A percentile compares a stretch with the other conserved stretches of the same genome.
Conservation (phyloP, 2,113 vertebrate species). For the Zootoca vivipara region DNA sequence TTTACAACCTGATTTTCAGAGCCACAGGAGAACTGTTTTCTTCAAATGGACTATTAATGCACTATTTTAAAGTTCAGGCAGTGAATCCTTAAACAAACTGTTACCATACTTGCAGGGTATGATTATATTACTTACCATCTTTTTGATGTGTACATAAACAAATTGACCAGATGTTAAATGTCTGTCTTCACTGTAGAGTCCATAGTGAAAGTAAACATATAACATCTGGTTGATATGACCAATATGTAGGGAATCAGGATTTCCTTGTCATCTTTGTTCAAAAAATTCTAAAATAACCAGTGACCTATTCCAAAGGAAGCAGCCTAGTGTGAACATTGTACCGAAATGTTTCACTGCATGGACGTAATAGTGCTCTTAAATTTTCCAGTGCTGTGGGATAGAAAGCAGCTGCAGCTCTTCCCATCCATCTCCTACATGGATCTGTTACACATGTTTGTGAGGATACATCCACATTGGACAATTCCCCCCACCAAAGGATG, state of each 20-base stretch:
- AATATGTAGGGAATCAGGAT: background rate
- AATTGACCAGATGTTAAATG: background rate
- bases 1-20: background rate
- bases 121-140: background rate
- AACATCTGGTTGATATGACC: too few species aligned
- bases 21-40: background rate
- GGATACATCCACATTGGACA: background rate
- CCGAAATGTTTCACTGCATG: too few species aligned
- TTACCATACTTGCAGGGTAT: background rate
- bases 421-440: background rate
- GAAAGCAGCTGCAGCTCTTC: background rate
- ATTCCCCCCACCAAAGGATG: too few species aligned
- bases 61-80: background rate
- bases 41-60: background rate
- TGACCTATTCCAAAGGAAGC: background rate
- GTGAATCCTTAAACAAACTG: background rate
- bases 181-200: background rate
- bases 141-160: background rate
- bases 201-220: too few species aligned
- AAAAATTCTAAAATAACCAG: constrained; percentile 15
- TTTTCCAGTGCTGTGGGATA: background rate
- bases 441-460: background rate
- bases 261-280: background rate
- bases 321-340: too few species aligned
- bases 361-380: background rate